Base-by-base conservation (phyloP, 2,888 invertebrate species). In the Drosophila antonietae region DNA sequence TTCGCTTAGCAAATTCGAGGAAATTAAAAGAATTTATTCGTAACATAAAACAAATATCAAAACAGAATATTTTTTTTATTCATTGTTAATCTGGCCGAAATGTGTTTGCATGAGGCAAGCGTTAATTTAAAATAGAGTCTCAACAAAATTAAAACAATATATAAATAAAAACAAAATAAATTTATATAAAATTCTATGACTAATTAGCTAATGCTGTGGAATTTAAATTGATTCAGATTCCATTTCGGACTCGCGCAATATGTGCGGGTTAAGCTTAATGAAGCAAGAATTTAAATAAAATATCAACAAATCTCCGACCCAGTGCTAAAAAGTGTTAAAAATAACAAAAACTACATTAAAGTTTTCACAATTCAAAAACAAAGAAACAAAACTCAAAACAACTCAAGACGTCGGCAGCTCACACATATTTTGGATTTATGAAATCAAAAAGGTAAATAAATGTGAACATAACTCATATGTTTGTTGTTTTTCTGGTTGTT, bases 51-150 rank as follows among this genome's bases (percentile, higher is more conserved):
- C 10, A 51, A 60, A 59, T 70, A 80, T 37, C 69, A 85, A 78
- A 83, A 62, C 69, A 82, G 71, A 75, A 66, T 63, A 10, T 64
- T 56, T 85, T 78, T n/a, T n/a, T n/a, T n/a, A n/a, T n/a, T 28
- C 1, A 28, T 28, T 78, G 83, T 74, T 82, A 68, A 80, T 68
- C 73, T 63, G 75, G 58, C 64, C 69, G n/a, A 87, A 87, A 86
- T 88, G 60, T 86, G 86, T 88, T 81, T 88, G 76, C 70, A 87
- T 80, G 88, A 83, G 83, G 70, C 78, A 73, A 78, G 60, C 68
- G 69, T 69, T 58, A 65, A 67, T 80, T 62, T 80, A 63, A 78
- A 80, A 78, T 80, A 80, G 55, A 80, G 81, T 78, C 78, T 51
- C 49, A 49, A 39, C 33, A 55, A 56, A 56, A 28, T 14, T 14